phyloP scores from a whole-genome alignment of 2,888 invertebrate genomes.

The Drosophila silvestris region DNA sequence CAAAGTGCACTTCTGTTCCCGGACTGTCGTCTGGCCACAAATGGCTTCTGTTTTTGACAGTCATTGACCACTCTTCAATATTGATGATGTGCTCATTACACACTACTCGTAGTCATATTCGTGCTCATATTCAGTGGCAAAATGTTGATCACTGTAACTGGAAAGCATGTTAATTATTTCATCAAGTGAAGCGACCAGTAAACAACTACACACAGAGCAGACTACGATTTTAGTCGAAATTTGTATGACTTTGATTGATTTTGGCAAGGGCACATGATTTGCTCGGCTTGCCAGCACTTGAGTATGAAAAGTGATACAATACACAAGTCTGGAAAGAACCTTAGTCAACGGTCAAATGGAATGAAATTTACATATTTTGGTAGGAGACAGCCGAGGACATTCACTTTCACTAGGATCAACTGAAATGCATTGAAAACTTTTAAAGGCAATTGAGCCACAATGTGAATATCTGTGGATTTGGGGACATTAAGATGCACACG shows the following conservation, averaged over 20 bases:
- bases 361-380: conserved; percentile 32
- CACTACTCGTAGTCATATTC: conserved; percentile 16
- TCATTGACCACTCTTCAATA: conserved; percentile 42
- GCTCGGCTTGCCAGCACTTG: conserved; percentile 28
- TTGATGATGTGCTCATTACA: conserved; percentile 10
- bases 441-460: conserved; percentile 7
- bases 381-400: neutral
- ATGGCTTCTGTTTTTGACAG: conserved; percentile 63
- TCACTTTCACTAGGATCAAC: conserved; percentile 8
- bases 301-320: conserved; percentile 27
- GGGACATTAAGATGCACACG: conserved; percentile 15
- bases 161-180: conserved; percentile 32
- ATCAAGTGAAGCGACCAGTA: conserved; percentile 1
- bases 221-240: conserved; percentile 7
- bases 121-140: conserved; percentile 14
- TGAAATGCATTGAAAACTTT: conserved; percentile 6
- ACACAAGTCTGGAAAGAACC: neutral
- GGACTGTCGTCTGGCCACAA: conserved; percentile 17
- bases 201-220: neutral
- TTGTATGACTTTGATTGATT: conserved; percentile 29
- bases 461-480: conserved; percentile 7
- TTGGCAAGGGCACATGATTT: conserved; percentile 40
- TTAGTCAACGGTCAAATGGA: conserved; percentile 17
- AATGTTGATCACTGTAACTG: conserved; percentile 35
- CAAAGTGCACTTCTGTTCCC: conserved; percentile 60